Evolutionary conservation across 2,888 invertebrate species (phyloP).

Genomic region (Drosophila glabriapex): DNA sequence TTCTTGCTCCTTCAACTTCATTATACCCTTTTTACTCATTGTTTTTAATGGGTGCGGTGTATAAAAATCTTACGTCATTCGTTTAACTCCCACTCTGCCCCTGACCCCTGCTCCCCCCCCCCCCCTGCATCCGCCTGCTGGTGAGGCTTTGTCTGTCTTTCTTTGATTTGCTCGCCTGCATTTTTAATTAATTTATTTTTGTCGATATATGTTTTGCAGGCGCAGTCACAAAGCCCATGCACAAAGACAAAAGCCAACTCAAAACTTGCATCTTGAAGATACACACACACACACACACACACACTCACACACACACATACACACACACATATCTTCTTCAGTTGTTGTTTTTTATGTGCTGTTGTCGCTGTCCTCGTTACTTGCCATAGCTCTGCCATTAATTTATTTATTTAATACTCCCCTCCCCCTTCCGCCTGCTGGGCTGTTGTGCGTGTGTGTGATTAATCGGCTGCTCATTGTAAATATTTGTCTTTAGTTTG

Average conservation of each 20-base stretch:
- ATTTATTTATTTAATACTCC: conserved; percentile 80
- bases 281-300: conserved; percentile 41
- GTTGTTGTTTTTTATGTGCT: conserved; percentile 26
- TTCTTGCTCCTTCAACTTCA: background rate
- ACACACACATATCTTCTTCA: conserved; percentile 35
- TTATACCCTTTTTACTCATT: background rate
- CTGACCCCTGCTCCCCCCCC: background rate
- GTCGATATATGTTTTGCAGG: conserved; percentile 67
- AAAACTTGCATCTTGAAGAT: conserved; percentile 75
- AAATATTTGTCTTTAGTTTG: conserved; percentile 82
- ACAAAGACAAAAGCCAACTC: conserved; percentile 79
- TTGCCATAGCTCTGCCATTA: conserved; percentile 61
- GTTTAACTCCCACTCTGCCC: conserved; percentile 14
- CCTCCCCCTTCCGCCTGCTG: conserved; percentile 4
- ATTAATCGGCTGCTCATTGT: conserved; percentile 81
- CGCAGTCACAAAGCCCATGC: conserved; percentile 64
- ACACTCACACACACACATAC: conserved; percentile 21
- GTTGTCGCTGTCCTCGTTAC: conserved; percentile 51
- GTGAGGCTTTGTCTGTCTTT: background rate
- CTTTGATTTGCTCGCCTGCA: conserved; percentile 53
- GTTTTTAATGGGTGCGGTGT: background rate
- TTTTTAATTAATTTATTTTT: conserved; percentile 81
- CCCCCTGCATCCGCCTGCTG: background rate
- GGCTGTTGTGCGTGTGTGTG: conserved; percentile 50
- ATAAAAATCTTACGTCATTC: conserved; percentile 10